These are phyloP conservation scores for Hippocampus abdominalis DNA, from an alignment of 2,113 vertebrate genomes.

Conservation along the genomic window DNA sequence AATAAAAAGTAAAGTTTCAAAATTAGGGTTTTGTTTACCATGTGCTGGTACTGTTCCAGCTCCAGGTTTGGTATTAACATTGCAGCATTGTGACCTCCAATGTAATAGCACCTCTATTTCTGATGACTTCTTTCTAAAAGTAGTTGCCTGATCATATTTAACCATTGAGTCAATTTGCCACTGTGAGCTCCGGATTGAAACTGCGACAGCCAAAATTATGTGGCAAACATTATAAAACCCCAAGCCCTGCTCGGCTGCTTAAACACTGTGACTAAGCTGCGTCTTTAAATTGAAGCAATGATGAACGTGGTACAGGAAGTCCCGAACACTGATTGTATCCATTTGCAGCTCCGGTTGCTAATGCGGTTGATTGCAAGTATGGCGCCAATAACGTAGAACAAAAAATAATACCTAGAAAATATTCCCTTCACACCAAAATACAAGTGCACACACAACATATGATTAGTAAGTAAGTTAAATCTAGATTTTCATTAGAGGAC, in stretches of 20 bases:
- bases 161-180: too few species aligned
- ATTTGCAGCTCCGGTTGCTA: constrained; percentile 16
- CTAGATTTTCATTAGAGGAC: not conserved
- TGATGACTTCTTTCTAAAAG: too few species aligned
- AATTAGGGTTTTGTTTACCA: too few species aligned
- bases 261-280: not conserved
- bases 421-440: not conserved
- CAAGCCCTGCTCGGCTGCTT: not conserved
- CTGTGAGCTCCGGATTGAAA: not conserved
- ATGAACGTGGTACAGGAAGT: constrained; percentile 6
- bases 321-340: constrained; percentile 15
- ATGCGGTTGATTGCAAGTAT: constrained; percentile 16
- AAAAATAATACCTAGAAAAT: not conserved
- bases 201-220: not conserved
- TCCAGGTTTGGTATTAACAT: too few species aligned
- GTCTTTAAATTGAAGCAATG: constrained; percentile 22
- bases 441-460: not conserved
- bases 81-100: too few species aligned
- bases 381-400: constrained; percentile 24
- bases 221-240: not conserved
- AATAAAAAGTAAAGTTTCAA: too few species aligned
- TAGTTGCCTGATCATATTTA: too few species aligned
- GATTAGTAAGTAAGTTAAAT: not conserved
- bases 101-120: too few species aligned
- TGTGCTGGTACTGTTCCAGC: too few species aligned